Percentiles rank a stretch among this genome's conserved stretches.
Evolutionary conservation across 2,888 invertebrate species (phyloP).

Genomic region (Athetis lepigone): DNA sequence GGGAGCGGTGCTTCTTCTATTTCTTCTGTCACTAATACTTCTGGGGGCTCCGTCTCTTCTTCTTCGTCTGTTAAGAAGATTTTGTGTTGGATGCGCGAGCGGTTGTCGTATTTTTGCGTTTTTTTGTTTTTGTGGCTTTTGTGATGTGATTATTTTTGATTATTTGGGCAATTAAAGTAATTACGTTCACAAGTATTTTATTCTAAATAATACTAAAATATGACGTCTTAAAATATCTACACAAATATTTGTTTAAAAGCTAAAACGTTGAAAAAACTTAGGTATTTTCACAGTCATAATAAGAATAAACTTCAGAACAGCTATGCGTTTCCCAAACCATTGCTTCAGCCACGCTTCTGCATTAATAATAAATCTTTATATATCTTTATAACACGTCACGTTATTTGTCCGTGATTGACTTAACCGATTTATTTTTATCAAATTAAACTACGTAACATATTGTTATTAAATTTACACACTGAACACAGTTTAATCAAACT

Average conservation of each 20-base stretch:
- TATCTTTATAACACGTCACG: no score
- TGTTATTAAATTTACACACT: no score
- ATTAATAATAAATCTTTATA: no score
- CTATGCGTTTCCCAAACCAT: neutral
- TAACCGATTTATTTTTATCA: no score
- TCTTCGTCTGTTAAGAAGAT: constrained; percentile 83
- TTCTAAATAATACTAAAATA: no score
- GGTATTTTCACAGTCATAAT: constrained; percentile 12
- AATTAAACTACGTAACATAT: no score
- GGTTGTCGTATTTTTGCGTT: constrained; percentile 86
- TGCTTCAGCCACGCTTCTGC: no score
- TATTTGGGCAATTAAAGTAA: neutral
- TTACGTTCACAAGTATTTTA: neutral
- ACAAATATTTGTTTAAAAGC: neutral
- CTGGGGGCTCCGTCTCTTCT: constrained; percentile 79
- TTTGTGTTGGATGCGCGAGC: constrained; percentile 72
- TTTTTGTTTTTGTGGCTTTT: constrained; percentile 11
- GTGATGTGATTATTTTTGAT: constrained; percentile 22
- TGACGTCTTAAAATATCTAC: no score
- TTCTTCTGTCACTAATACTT: constrained; percentile 71
- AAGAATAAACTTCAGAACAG: neutral
- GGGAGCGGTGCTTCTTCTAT: constrained; percentile 59
- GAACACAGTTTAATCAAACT: no score
- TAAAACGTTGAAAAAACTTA: neutral
- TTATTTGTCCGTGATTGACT: no score